phyloP scores from a whole-genome alignment of 2,113 vertebrate species.

The Datnioides undecimradiatus region DNA sequence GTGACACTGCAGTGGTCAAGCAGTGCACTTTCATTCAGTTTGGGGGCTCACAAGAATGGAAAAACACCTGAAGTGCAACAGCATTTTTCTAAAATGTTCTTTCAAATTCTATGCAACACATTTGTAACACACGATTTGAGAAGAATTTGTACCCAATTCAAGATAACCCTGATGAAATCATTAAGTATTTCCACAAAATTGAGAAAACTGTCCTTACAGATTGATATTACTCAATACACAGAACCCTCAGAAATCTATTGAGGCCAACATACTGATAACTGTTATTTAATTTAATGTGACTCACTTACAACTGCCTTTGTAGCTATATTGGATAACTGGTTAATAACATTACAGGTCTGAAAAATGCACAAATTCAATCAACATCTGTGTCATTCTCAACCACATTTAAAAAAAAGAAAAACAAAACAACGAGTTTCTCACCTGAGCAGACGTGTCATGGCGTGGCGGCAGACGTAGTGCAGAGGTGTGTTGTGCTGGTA shows the following conservation, averaged over 20 bases:
- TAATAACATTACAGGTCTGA: conserved; percentile 9
- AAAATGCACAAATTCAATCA: neutral
- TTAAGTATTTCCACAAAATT: neutral
- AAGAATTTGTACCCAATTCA: neutral
- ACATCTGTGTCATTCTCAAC: neutral
- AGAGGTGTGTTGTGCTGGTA: conserved; percentile 98
- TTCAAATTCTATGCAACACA: neutral
- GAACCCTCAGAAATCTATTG: conserved; percentile 23
- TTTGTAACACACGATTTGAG: neutral
- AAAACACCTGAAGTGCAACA: no score
- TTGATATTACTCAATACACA: no score
- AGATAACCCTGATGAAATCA: neutral
- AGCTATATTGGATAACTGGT: conserved; percentile 25
- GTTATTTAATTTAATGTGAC: conserved; percentile 41
- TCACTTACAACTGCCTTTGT: conserved; percentile 18
- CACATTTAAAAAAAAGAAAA: neutral
- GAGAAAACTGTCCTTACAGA: no score
- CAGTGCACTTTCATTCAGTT: conserved; percentile 14
- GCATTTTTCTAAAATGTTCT: neutral
- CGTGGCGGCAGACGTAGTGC: conserved; percentile 96
- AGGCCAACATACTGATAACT: conserved; percentile 35
- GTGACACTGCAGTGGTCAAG: conserved; percentile 7
- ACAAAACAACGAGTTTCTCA: conserved; percentile 52
- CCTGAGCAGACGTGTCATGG: conserved; percentile 97
- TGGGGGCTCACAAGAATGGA: conserved; percentile 1